Evolutionary conservation across 2,888 invertebrate genomes (phyloP).

Genomic region (Tricholauxania praeusta): DNA sequence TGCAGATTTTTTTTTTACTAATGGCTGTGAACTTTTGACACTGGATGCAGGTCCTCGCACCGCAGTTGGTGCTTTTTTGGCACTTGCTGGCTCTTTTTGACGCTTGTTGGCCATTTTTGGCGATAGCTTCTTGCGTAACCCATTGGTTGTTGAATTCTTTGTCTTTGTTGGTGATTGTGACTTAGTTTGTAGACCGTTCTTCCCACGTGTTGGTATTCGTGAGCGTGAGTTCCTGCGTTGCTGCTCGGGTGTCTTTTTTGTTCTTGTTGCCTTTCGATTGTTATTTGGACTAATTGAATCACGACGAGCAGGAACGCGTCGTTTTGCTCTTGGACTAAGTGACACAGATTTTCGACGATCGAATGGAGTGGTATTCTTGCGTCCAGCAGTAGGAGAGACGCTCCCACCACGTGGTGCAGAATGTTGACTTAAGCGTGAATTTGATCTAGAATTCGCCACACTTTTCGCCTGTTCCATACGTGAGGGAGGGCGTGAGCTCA

Average conservation of each 20-base stretch:
- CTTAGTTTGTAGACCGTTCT: slow-evolving; percentile 23
- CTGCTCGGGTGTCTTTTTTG: slow-evolving; percentile 41
- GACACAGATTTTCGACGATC: slow-evolving; percentile 60
- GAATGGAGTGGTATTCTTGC: slow-evolving; percentile 49
- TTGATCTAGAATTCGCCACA: slow-evolving; percentile 53
- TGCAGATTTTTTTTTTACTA: slow-evolving; percentile 47
- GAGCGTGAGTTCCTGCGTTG: slow-evolving; percentile 52
- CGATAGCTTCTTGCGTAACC: slow-evolving; percentile 30
- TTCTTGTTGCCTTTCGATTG: slow-evolving; percentile 32
- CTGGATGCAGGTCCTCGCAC: slow-evolving; percentile 48
- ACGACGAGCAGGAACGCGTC: slow-evolving; percentile 44
- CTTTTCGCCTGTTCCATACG: slow-evolving; percentile 58
- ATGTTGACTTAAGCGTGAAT: slow-evolving; percentile 56
- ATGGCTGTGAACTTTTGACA: slow-evolving; percentile 50
- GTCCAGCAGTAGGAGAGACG: slow-evolving; percentile 52
- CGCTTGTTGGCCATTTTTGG: slow-evolving; percentile 33
- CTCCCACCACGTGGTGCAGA: slow-evolving; percentile 50
- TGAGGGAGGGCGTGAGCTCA: slow-evolving; percentile 53
- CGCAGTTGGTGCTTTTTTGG: slow-evolving; percentile 61
- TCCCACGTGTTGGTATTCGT: slow-evolving; percentile 57
- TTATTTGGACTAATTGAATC: slow-evolving; percentile 58
- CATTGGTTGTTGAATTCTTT: slow-evolving; percentile 34
- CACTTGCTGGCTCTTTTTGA: slow-evolving; percentile 60
- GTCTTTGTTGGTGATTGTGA: slow-evolving; percentile 44
- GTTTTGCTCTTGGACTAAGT: slow-evolving; percentile 53